A percentile compares a stretch with the other conserved stretches of the same genome.
These are phyloP conservation scores for Mayetiola destructor DNA, from an alignment of 2,888 invertebrate species.

Conservation along the genomic window DNA sequence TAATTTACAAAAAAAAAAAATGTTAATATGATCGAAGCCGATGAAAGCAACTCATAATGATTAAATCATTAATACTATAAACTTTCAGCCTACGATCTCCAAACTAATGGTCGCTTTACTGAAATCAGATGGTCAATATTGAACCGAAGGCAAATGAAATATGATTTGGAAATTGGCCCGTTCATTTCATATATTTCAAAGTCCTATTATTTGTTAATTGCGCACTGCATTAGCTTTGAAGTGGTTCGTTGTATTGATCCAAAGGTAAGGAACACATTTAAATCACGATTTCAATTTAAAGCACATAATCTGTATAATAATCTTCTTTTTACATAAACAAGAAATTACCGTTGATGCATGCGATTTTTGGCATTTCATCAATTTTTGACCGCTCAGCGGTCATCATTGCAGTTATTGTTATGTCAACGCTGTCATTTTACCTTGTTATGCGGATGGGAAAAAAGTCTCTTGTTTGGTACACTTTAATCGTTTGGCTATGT, in stretches of 20 bases:
- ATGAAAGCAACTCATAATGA: not conserved
- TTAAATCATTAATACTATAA: not conserved
- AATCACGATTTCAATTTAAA: not conserved
- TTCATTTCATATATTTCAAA: not conserved
- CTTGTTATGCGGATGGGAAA: not conserved
- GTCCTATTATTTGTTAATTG: not conserved
- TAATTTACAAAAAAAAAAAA: no score
- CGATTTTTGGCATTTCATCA: not conserved
- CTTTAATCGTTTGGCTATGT: not conserved
- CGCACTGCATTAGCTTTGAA: not conserved
- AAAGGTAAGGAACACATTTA: not conserved
- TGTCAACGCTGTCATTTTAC: not conserved
- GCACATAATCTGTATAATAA: not conserved
- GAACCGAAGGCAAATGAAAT: not conserved
- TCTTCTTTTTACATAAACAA: not conserved
- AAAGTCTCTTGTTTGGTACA: not conserved
- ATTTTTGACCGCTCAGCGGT: not conserved
- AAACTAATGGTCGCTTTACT: not conserved
- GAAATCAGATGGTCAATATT: not conserved
- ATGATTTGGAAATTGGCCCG: not conserved
- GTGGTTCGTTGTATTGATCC: not conserved
- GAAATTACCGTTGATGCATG: not conserved
- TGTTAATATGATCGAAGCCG: not conserved
- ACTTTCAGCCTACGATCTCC: not conserved
- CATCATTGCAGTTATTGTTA: not conserved